A percentile compares a stretch with the other conserved stretches of the same genome.
Conservation (phyloP, 2,113 vertebrate species). For the Psittacula cyanocephala region DNA sequence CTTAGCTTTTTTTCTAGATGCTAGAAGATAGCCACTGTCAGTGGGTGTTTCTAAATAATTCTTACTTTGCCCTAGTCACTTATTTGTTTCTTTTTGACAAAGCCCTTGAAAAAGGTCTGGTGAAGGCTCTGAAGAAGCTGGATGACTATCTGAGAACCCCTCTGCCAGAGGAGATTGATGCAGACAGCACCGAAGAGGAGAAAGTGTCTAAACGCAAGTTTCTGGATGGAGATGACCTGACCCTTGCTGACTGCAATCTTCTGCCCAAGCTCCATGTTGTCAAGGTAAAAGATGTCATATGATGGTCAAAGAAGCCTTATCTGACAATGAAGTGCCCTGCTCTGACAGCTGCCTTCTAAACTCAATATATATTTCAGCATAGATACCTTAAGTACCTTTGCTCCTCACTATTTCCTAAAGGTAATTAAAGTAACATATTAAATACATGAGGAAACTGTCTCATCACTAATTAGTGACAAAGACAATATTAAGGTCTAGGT, state of each 20-base stretch:
- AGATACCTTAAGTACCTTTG: background rate
- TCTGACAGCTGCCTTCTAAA: background rate
- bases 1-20: background rate
- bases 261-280: conserved; percentile 97
- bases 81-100: background rate
- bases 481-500: background rate
- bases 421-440: background rate
- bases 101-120: conserved; percentile 89
- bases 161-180: conserved; percentile 91
- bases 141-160: conserved; percentile 89
- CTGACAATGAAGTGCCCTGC: background rate
- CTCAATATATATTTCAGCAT: background rate
- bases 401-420: background rate
- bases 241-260: conserved; percentile 96
- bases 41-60: background rate
- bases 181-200: conserved; percentile 82
- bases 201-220: conserved; percentile 86
- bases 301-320: background rate
- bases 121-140: conserved; percentile 88
- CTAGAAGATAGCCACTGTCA: no score
- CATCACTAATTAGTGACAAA: background rate
- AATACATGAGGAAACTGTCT: background rate
- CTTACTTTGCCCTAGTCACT: background rate
- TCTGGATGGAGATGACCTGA: conserved; percentile 92
- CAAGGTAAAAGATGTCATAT: conserved; percentile 78